Base-by-base conservation (phyloP, 2,888 invertebrate species). In the Drosophila ochracea region DNA sequence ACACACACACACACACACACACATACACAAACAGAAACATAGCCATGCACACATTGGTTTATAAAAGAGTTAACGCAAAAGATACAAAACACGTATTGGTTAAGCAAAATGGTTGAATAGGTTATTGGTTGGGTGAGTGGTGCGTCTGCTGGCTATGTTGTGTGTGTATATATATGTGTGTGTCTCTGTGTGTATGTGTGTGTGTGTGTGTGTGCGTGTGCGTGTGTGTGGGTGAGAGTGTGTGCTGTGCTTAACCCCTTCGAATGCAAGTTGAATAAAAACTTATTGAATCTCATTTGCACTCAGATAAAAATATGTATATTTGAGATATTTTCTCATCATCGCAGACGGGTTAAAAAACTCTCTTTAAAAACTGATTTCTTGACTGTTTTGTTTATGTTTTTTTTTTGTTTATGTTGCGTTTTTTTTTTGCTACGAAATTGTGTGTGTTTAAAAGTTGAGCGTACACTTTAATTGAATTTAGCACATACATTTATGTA, bases 401-500 rank as follows among this genome's bases (percentile, higher is more conserved):
- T 49, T 11, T 28, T 21, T 43, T 57, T 30, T n/a, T 9, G 55
- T 65, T 73, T 37, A 37, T 43, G 62, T 41, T 41, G 35, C 52
- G 50, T 31, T 54, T 62, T 47, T 41, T 50, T 16, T 16, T 50
- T 39, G 35, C 16, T 59, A 75, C 57, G 52, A 66, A 57, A 65
- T 28, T 28, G 59, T 61, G 53, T 35, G 55, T 68, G 72, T 71
- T 69, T 71, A 54, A 80, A 62, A 68, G 58, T 80, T 80, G 78
- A 80, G 78, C 69, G 75, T 74, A 66, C 61, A 72, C 69, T 83
- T 76, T 73, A 83, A 86, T 84, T 37, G 7, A 55, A 70, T 73
- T 79, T 65, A 71, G 89, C 89, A 86, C 80, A 87, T 85, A 87
- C 68, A 91, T 69, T 76, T 84, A 87, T 87, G 84, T 91, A 90